Evolutionary conservation across 2,888 invertebrate genomes (phyloP).

Genomic region (Adelognathus sp.): DNA sequence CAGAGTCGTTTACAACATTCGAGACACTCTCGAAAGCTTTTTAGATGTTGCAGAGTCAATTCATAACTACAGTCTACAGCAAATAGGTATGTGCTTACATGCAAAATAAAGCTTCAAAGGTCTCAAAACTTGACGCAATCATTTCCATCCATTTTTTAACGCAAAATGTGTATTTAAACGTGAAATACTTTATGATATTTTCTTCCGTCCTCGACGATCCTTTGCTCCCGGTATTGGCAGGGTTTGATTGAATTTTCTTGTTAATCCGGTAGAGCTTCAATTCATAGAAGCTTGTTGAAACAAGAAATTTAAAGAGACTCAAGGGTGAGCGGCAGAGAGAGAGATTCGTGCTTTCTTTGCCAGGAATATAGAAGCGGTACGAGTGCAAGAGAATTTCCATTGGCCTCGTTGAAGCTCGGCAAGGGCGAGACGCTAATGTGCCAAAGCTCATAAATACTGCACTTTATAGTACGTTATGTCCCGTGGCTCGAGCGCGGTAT

Average conservation of each 20-base stretch:
- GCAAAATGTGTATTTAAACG: too few species aligned
- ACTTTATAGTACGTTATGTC: conserved; percentile 19
- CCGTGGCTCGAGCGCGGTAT: background rate
- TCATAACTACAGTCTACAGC: too few species aligned
- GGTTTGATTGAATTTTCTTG: background rate
- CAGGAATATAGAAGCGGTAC: background rate
- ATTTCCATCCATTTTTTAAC: too few species aligned
- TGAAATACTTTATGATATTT: background rate
- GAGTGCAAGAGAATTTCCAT: background rate
- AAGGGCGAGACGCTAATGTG: background rate
- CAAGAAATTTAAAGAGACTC: background rate
- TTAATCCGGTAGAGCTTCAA: background rate
- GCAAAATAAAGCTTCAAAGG: too few species aligned
- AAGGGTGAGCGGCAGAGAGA: too few species aligned
- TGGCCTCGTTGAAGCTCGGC: conserved; percentile 8
- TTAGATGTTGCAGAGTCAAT: too few species aligned
- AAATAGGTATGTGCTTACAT: too few species aligned
- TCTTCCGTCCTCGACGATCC: background rate
- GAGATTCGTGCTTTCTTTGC: background rate
- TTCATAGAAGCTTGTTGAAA: background rate
- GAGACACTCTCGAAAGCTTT: too few species aligned
- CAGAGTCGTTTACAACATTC: too few species aligned
- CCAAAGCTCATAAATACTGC: conserved; percentile 35
- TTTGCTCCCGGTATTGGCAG: background rate
- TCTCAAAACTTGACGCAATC: too few species aligned